phyloP scores from a whole-genome alignment of 1,140 invertebrate genomes.

The Rhizoglyphus robini region DNA sequence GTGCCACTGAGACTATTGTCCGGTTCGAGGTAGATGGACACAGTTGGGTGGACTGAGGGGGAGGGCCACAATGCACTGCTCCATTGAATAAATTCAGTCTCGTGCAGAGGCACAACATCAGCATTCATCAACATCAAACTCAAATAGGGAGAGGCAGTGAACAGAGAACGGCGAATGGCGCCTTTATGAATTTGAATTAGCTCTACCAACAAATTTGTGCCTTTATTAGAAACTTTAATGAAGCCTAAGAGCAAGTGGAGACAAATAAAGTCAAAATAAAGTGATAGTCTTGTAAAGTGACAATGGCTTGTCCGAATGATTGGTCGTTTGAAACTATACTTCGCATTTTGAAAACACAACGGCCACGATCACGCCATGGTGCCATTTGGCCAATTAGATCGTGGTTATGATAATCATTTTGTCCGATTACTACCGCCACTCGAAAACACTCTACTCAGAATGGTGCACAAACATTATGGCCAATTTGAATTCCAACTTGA shows the following conservation, averaged over 20 bases:
- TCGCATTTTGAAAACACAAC: neutral
- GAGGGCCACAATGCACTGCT: no score
- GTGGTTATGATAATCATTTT: neutral
- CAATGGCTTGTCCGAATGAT: neutral
- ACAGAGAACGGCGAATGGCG: neutral
- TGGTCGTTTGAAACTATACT: neutral
- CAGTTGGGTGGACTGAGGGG: no score
- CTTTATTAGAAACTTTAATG: constrained; percentile 12
- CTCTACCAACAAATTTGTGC: neutral
- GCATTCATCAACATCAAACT: neutral
- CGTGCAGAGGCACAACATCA: neutral
- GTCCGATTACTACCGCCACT: neutral
- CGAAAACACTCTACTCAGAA: no score
- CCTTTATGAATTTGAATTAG: constrained; percentile 6
- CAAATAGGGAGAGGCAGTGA: neutral
- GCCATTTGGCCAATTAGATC: neutral
- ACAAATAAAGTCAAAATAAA: neutral
- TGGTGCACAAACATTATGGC: neutral
- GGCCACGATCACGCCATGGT: neutral
- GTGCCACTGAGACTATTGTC: neutral
- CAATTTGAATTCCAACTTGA: no score
- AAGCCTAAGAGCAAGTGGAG: constrained; percentile 7
- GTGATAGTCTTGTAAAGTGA: constrained; percentile 4
- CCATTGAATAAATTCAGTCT: neutral
- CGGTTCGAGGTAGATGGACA: neutral